Evolutionary conservation across 2,797 vertebrate genomes (phyloP).

Genomic region (Crenichthys baileyi): DNA sequence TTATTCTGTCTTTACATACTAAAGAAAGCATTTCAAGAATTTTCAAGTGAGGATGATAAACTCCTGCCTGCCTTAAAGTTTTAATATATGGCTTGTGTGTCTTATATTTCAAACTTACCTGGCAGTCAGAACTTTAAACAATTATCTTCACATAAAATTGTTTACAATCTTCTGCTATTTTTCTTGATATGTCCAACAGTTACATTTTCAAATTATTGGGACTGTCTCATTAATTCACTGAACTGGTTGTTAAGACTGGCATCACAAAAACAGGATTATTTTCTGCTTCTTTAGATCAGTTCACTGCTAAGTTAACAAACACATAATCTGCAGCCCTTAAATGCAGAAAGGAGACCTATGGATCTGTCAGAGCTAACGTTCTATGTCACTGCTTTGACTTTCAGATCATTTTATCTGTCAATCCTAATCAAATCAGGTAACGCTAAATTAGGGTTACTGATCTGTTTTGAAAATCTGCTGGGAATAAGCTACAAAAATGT

Average conservation of each 20-base stretch:
- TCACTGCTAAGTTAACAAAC: slow-evolving; percentile 9
- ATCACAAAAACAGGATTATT: slow-evolving; percentile 10
- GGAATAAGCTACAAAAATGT: slow-evolving; percentile 30
- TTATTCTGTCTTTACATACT: background rate
- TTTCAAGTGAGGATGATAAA: background rate
- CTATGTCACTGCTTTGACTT: slow-evolving; percentile 27
- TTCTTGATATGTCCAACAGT: slow-evolving; percentile 28
- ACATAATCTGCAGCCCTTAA: slow-evolving; percentile 22
- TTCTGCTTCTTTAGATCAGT: slow-evolving; percentile 18
- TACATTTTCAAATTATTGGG: slow-evolving; percentile 35
- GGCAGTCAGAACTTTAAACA: background rate
- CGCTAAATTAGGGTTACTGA: slow-evolving; percentile 18
- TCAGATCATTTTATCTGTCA: slow-evolving; percentile 28
- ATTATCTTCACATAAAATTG: background rate
- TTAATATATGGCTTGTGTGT: background rate
- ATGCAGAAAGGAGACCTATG: slow-evolving; percentile 7
- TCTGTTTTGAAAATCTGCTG: slow-evolving; percentile 28
- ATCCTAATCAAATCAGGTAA: slow-evolving; percentile 24
- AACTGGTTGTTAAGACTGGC: slow-evolving; percentile 26
- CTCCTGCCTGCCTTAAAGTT: background rate
- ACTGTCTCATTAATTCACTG: slow-evolving; percentile 31
- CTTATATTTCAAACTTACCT: background rate
- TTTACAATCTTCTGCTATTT: slow-evolving; percentile 8
- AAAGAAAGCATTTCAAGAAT: background rate
- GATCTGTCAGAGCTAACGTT: slow-evolving; percentile 30